phyloP scores from a whole-genome alignment of 2,113 vertebrate species.

The Mirza zaza region DNA sequence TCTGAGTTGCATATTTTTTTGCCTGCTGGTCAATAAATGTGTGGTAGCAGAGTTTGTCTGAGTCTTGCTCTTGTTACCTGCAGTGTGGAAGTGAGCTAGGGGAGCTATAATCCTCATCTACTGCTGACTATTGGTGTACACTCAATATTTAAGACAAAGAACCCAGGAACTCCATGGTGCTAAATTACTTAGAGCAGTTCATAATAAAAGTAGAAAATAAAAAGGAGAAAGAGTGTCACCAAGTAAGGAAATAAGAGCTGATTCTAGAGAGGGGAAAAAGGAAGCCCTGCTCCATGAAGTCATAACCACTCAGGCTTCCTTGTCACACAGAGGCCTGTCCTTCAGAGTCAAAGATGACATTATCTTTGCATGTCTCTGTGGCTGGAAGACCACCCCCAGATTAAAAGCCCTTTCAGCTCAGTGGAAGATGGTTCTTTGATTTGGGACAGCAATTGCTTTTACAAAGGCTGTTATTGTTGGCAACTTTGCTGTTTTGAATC shows the following conservation, averaged over 20 bases:
- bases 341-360: constrained; percentile 36
- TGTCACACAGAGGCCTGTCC: not conserved
- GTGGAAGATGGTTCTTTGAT: constrained; percentile 40
- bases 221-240: not conserved
- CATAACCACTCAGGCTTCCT: not conserved
- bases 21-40: not conserved
- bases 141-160: not conserved
- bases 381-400: constrained; percentile 28
- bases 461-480: constrained; percentile 69
- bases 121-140: not conserved
- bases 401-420: constrained; percentile 43
- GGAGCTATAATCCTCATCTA: not conserved
- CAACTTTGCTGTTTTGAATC: not conserved
- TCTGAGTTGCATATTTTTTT: not conserved
- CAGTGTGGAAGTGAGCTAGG: not conserved
- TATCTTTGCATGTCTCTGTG: not conserved
- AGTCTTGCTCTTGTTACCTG: not conserved
- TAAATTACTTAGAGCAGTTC: not conserved
- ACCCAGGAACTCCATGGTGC: not conserved
- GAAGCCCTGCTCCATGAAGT: not conserved
- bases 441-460: not conserved
- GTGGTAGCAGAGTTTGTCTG: not conserved
- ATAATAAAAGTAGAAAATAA: not conserved
- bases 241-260: not conserved
- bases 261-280: not conserved